Evolutionary conservation across 2,888 invertebrate genomes (phyloP), one percentile per base, ranked within the genome.

Genomic region (Clanis bilineata): DNA sequence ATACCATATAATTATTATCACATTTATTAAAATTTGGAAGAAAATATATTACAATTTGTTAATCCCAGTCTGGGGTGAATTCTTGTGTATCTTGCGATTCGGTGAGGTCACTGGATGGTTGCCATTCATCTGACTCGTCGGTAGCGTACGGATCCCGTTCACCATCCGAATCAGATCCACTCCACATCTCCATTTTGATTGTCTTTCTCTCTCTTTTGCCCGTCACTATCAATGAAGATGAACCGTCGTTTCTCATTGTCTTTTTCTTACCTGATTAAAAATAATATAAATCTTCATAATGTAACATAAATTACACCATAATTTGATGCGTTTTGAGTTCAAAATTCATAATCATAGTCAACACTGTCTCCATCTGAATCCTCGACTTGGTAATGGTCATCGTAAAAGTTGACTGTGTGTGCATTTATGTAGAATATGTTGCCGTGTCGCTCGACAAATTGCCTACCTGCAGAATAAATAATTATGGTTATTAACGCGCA

Each of bases 41-140:
- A 22, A 47, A 10, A n/a, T n/a, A n/a, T n/a, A n/a, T n/a, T n/a
- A n/a, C n/a, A n/a, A n/a, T n/a, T n/a, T n/a, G n/a, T n/a, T 21
- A 51, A 21, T 51, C 38, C n/a, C 32, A 61, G 36, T 67, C 63
- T 62, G 73, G 73, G 1, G 78, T 77, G 54, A 62, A 78, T 21
- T 72, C 79, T 65, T 74, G 82, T 63, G 69, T 84, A 59, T 70
- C 72, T 65, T 74, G 82, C 63, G 69, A 84, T 59, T 70, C 72
- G n/a, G 72, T 75, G 38, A 71, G 67, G 56, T 75, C 77, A 58
- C 73, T 76, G 0, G 73, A 64, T 0, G 93, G 93, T 23, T 80
- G 70, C 88, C 93, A 93, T 43, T 93, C 93, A 58, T 93, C 92
- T 0, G 90, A 90, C 1, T 82, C 89, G 54, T 93, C 93, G 1